These are phyloP conservation scores for Geophilus truncorum DNA, from an alignment of 2,888 invertebrate species.

Conservation along the genomic window DNA sequence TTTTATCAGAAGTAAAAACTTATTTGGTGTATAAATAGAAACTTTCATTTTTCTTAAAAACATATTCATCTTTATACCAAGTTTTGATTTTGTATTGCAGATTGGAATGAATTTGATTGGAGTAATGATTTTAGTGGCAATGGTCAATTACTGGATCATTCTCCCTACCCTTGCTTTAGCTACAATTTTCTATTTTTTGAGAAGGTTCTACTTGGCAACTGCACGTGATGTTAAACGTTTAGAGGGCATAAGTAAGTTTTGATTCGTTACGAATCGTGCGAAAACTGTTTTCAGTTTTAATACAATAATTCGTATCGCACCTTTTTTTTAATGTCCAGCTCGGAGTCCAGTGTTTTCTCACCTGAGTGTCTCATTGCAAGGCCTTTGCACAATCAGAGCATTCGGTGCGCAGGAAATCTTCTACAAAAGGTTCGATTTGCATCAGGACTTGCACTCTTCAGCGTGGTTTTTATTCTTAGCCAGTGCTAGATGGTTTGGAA, in stretches of 20 bases:
- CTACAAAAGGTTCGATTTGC: slow-evolving; percentile 51
- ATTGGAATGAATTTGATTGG: slow-evolving; percentile 61
- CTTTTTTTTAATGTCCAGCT: slow-evolving; percentile 54
- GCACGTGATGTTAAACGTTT: slow-evolving; percentile 53
- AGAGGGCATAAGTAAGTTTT: slow-evolving; percentile 53
- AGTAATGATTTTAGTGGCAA: slow-evolving; percentile 50
- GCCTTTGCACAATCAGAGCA: slow-evolving; percentile 84
- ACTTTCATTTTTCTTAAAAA: too few species aligned
- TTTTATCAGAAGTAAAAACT: too few species aligned
- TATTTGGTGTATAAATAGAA: too few species aligned
- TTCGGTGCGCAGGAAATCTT: slow-evolving; percentile 75
- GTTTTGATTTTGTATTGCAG: slow-evolving; percentile 43
- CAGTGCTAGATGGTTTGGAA: slow-evolving; percentile 86
- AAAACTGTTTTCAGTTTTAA: too few species aligned
- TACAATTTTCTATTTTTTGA: slow-evolving; percentile 48
- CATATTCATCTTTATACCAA: too few species aligned
- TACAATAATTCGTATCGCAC: too few species aligned
- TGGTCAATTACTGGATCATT: slow-evolving; percentile 50
- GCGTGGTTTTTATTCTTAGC: slow-evolving; percentile 88
- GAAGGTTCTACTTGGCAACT: slow-evolving; percentile 51
- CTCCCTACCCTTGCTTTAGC: slow-evolving; percentile 48
- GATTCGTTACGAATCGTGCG: too few species aligned
- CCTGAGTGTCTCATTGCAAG: slow-evolving; percentile 79
- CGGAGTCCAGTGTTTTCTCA: slow-evolving; percentile 95
- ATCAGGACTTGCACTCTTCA: slow-evolving; percentile 70